Percentiles rank a stretch among this genome's conserved stretches.
These are phyloP conservation scores for Cygnus atratus DNA, from an alignment of 2,113 vertebrate species.

Conservation along the genomic window DNA sequence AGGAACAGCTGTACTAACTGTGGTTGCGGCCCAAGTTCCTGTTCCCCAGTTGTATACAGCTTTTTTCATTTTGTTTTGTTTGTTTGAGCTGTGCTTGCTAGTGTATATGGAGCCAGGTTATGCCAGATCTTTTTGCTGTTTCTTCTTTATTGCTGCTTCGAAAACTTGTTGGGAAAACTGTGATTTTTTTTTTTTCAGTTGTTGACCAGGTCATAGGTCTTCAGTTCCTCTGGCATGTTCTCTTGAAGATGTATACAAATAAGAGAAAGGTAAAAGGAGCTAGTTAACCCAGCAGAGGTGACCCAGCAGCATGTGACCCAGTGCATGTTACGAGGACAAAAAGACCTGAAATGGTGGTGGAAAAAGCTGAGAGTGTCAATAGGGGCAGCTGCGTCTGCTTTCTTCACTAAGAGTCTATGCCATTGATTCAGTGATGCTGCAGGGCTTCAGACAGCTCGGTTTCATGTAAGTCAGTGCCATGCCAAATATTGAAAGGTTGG, in stretches of 20 bases:
- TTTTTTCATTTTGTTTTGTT: neutral
- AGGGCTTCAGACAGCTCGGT: neutral
- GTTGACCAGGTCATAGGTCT: neutral
- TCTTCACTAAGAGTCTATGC: neutral
- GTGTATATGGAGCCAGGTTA: neutral
- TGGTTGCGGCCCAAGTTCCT: neutral
- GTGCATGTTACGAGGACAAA: neutral
- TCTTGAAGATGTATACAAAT: neutral
- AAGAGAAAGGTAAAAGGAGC: neutral
- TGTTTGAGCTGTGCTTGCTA: neutral
- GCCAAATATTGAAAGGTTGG: neutral
- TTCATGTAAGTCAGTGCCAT: neutral
- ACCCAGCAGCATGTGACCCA: neutral
- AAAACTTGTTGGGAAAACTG: neutral
- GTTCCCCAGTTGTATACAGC: rapidly evolving
- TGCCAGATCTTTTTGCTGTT: neutral
- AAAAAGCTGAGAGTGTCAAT: neutral
- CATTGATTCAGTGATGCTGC: neutral
- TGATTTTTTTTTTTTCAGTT: neutral
- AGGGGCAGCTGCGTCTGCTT: neutral
- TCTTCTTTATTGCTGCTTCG: neutral
- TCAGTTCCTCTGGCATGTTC: neutral
- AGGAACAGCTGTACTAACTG: neutral
- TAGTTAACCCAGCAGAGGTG: constrained; percentile 10
- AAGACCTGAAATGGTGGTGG: neutral